These are phyloP conservation scores for Lasiurus borealis DNA, from an alignment of 2,113 vertebrate genomes.

Conservation along the genomic window DNA sequence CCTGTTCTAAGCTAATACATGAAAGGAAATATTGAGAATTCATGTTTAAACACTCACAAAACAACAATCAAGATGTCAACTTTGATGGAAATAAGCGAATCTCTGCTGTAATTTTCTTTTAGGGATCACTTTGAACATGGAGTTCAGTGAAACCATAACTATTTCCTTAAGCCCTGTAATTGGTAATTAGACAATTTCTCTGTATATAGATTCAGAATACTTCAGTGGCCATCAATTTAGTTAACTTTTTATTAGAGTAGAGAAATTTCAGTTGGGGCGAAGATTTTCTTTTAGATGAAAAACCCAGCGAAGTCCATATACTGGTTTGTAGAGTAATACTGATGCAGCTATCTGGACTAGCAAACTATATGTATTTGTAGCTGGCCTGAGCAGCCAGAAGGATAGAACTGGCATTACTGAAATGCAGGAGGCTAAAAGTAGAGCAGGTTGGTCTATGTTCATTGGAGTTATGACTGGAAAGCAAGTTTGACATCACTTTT, in stretches of 20 bases:
- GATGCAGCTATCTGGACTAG: neutral
- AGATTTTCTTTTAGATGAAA: neutral
- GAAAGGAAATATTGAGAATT: conserved; percentile 46
- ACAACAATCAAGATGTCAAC: neutral
- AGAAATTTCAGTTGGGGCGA: neutral
- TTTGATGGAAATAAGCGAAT: neutral
- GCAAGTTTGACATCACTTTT: neutral
- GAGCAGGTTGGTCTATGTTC: neutral
- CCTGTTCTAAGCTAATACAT: conserved; percentile 44
- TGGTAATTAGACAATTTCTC: neutral
- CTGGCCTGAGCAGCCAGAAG: neutral
- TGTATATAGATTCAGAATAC: neutral
- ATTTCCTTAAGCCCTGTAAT: neutral
- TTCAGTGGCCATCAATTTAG: neutral
- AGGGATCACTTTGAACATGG: neutral
- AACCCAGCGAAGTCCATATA: neutral
- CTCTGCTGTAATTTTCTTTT: neutral
- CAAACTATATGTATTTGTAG: neutral
- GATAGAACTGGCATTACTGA: neutral
- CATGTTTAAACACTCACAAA: conserved; percentile 17
- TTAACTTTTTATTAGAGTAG: neutral
- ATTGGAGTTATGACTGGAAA: neutral
- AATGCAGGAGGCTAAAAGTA: neutral
- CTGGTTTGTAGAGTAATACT: neutral
- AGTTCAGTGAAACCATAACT: neutral